Evolutionary conservation across 2,113 vertebrate genomes (phyloP).

Genomic region (Porphyrio hochstetteri): DNA sequence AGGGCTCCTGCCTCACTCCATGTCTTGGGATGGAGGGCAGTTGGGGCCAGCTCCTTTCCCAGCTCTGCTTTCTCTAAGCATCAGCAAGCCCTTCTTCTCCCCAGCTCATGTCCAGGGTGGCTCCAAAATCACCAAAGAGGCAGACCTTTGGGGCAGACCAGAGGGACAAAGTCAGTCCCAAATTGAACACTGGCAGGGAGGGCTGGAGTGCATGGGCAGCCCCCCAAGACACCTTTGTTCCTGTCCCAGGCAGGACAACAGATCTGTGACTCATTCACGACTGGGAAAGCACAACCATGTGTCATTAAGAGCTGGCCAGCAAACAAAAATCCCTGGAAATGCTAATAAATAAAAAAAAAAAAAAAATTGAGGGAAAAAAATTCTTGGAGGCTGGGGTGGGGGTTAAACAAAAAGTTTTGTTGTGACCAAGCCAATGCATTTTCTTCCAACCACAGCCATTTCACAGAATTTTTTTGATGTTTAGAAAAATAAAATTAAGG

Average conservation of each 20-base stretch:
- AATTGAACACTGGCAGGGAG: not conserved
- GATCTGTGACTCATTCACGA: not conserved
- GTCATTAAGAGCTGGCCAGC: not conserved
- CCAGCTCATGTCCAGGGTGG: not conserved
- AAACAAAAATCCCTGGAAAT: not conserved
- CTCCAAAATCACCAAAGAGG: not conserved
- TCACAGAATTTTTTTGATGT: not conserved
- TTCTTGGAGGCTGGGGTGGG: not conserved
- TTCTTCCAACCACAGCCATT: constrained; percentile 14
- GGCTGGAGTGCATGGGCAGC: not conserved
- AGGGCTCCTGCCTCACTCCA: not conserved
- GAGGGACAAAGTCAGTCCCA: not conserved
- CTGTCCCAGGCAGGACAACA: not conserved
- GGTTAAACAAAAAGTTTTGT: constrained; percentile 12
- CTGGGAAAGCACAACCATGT: not conserved
- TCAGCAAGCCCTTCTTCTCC: not conserved
- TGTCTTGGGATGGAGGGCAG: rapidly evolving
- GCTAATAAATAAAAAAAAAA: not conserved
- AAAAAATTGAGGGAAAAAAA: not conserved
- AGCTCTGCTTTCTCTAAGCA: not conserved
- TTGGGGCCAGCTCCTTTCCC: not conserved
- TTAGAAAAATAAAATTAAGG: constrained; percentile 41
- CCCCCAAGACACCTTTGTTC: not conserved
- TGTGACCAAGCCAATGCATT: not conserved
- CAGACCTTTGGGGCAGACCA: not conserved